Evolutionary conservation across 2,797 vertebrate species (phyloP), one percentile per base, ranked within the genome.

Genomic region (Eidolon dupreanum): DNA sequence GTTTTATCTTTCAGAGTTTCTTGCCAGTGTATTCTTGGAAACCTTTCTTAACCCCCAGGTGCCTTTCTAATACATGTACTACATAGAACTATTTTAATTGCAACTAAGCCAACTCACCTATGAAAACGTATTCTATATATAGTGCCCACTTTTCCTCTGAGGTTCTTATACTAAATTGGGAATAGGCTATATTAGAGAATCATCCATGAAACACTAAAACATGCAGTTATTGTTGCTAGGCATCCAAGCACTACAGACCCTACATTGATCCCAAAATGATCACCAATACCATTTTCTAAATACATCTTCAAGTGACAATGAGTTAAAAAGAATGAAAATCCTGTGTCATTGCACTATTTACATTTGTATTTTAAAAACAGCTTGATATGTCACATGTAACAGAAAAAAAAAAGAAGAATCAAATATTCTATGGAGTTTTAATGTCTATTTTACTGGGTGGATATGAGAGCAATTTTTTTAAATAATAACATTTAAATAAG

Each of bases 71-170:
- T 20, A 63, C 36, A 0, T 22, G 31, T 75, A 63, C 31, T 75
- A 55, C 28, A 83, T 82, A 22, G 88, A 91, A 81, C 1, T 26
- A 51, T 86, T 77, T 65, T 94, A 96, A 78, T 73, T 93, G 7
- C 3, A 75, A 61, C n/a, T 16, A 31, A 24, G 66, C 86, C 93
- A 96, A 53, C 7, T 57, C 3, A 41, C 36, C 46, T 73, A 22
- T 90, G 71, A 88, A 31, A 73, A 63, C 8, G 51, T 6, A 43
- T 79, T 84, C 33, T 88, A 51, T 3, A 8, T 28, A 63, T 9
- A 59, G 41, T 5, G 15, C 24, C 11, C 11, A 43, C 19, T 41
- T 90, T 79, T 46, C 10, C 33, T 31, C 49, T 66, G 28, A 86
- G 31, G 5, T 31, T 88, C 12, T 82, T 51, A 63, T 24, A 53